Evolutionary conservation across 2,113 vertebrate genomes (phyloP), one percentile per base, ranked within the genome.

Genomic region (Pseudorhombus dupliciocellatus): DNA sequence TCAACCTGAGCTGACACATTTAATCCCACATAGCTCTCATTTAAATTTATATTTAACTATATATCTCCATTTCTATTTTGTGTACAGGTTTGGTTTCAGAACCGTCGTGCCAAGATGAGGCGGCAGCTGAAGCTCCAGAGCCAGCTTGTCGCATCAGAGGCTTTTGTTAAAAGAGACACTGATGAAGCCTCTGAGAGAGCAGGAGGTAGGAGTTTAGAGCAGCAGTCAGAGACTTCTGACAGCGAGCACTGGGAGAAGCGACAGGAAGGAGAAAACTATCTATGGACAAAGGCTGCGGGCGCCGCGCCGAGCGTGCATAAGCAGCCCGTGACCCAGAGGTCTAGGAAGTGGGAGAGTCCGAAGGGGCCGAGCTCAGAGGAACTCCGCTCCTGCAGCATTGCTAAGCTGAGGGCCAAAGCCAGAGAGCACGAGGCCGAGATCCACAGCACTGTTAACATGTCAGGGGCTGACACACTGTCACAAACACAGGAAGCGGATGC

Each of bases 81-180:
- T 57, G 26, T 70, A 15, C 66, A 95, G 95, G 95, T 95, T 65
- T 95, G 95, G 95, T 95, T 95, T 81, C 95, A 95, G 72, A 95
- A 95, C 81, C 93, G 95, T 16, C 91, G 95, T 20, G 95, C 95
- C 28, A 95, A 95, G 83, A 94, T 95, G 94, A 89, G 94, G 52
- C 84, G 94, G 18, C 95, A 95, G 83, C 88, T 95, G 65, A 95
- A 95, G 40, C 85, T 94, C 31, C 93, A 93, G 68, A 86, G 88
- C 21, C 90, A 91, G 65, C 52, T 83, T 0, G 64, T 81, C 0
- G 66, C 50, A 37, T 9, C 34, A 1, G 84, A 82, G 2, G 75
- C 69, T 14, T 68, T 46, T 0, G 37, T 59, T 14, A 84, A 80
- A 60, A 83, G 64, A 46, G 86, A 90, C 76, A 15, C 12, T 5